Base-by-base conservation (phyloP, 2,888 invertebrate genomes). In the Schizotus pectinicornis region DNA sequence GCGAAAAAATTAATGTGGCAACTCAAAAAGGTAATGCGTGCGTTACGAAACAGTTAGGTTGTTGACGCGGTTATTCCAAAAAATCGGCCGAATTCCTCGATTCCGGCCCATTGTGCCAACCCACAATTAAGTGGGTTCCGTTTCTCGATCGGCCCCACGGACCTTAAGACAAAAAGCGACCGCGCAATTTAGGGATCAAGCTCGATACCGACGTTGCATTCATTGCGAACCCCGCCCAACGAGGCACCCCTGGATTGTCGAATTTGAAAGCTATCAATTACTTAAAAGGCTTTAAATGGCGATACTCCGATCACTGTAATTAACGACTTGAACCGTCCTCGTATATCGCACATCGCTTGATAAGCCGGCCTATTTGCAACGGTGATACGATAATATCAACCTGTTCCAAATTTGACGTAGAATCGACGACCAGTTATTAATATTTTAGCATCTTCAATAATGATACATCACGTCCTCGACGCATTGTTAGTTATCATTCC, bases 271-370 rank as follows among this genome's bases (percentile, higher is more conserved):
- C 62, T 39, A 62, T 62, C 62, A 62, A 62, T 62, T 62, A 62
- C 58, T 62, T 62, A 62, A 62, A 62, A 62, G 62, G 62, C 62
- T 62, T 62, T 62, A 62, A 62, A 62, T 39, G 59, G 33, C 52
- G 50, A 41, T 51, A 51, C 42, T 56, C 38, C 51, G 62, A 62
- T 62, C 62, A 62, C 62, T 62, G 62, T 62, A 62, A 62, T 62
- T 62, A 62, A 62, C 51, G 45, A 31, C 41, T 7, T 31, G 11
- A 56, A n/a, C 22, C 50, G 34, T 41, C 11, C 22, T 41, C 22
- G 42, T 30, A 34, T 59, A 36, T 39, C 39, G 41, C 49, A 35
- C 13, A 33, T 45, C 33, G 38, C 49, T 31, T 48, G 48, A 55
- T 42, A 51, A 43, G 52, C 36, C 6, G 31, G 7, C 14, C 50